phyloP scores from a whole-genome alignment of 1,140 invertebrate species.

The Stegodyphus dumicola region DNA sequence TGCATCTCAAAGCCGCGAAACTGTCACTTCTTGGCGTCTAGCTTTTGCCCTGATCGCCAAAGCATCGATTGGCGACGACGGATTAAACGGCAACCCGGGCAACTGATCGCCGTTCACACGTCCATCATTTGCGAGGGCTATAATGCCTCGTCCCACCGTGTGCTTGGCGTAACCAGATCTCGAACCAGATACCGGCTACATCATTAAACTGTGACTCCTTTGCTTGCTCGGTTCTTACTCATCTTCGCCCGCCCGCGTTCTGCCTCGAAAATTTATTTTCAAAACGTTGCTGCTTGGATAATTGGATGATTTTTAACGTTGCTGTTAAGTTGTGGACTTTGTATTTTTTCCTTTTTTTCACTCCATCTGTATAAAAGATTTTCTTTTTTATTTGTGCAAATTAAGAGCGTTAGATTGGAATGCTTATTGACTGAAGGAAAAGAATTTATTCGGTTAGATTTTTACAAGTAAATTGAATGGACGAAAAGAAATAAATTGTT shows the following conservation, averaged over 20 bases:
- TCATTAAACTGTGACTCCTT: slow-evolving; percentile 51
- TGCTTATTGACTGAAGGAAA: background rate
- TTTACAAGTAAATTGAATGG: too few species aligned
- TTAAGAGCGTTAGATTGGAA: background rate
- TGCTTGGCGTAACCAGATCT: slow-evolving; percentile 55
- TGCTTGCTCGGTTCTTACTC: slow-evolving; percentile 13
- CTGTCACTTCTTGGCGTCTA: too few species aligned
- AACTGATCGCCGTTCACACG: slow-evolving; percentile 35
- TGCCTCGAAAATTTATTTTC: slow-evolving; percentile 48
- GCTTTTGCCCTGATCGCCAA: background rate
- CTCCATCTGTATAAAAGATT: background rate
- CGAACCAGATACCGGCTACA: slow-evolving; percentile 54
- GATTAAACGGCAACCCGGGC: background rate
- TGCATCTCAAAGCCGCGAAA: slow-evolving; percentile 3
- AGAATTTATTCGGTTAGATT: too few species aligned
- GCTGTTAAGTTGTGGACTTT: slow-evolving; percentile 4
- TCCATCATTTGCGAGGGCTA: slow-evolving; percentile 50
- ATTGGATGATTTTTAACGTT: slow-evolving; percentile 53
- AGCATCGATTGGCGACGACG: slow-evolving; percentile 46
- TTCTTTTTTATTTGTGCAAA: background rate
- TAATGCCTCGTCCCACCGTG: slow-evolving; percentile 49
- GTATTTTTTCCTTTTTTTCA: background rate
- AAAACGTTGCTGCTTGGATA: slow-evolving; percentile 40
- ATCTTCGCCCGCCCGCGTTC: background rate
- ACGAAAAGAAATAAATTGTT: too few species aligned